Conservation (phyloP, 2,888 invertebrate species). For the Ophion slaviceki region DNA sequence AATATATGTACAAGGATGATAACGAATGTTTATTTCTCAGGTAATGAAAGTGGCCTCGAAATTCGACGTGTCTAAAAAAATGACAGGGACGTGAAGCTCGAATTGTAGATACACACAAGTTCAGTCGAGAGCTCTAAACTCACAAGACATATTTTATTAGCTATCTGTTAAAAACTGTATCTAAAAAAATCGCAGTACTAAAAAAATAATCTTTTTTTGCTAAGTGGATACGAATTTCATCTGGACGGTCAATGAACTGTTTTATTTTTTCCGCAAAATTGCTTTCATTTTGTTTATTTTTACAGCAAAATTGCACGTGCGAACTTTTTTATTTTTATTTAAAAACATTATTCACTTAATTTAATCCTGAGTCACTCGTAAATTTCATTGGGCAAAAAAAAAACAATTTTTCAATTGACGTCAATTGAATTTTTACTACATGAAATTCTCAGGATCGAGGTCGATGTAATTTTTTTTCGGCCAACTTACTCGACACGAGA, state of each 20-base stretch:
- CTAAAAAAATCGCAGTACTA: slow-evolving; percentile 6
- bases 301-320: not conserved
- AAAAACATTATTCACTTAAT: no score
- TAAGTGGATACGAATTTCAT: not conserved
- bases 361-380: no score
- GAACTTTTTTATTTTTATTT: not conserved
- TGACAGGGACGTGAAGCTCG: slow-evolving; percentile 9
- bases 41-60: slow-evolving; percentile 59
- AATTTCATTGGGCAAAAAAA: no score
- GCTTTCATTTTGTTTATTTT: not conserved
- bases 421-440: no score
- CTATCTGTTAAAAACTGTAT: slow-evolving; percentile 6
- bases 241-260: slow-evolving; percentile 43
- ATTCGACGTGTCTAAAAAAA: slow-evolving; percentile 28
- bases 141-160: slow-evolving; percentile 14
- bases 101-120: slow-evolving; percentile 4
- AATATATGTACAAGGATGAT: slow-evolving; percentile 39
- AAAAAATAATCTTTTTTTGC: not conserved
- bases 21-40: slow-evolving; percentile 59
- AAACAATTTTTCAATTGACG: no score
- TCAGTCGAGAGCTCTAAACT: slow-evolving; percentile 21
- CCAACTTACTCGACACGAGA: not conserved
- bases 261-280: not conserved
- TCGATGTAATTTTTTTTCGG: slow-evolving; percentile 11
- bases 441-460: not conserved